These are phyloP conservation scores for Microcebus griseorufus DNA, from an alignment of 2,113 vertebrate species.

Conservation along the genomic window DNA sequence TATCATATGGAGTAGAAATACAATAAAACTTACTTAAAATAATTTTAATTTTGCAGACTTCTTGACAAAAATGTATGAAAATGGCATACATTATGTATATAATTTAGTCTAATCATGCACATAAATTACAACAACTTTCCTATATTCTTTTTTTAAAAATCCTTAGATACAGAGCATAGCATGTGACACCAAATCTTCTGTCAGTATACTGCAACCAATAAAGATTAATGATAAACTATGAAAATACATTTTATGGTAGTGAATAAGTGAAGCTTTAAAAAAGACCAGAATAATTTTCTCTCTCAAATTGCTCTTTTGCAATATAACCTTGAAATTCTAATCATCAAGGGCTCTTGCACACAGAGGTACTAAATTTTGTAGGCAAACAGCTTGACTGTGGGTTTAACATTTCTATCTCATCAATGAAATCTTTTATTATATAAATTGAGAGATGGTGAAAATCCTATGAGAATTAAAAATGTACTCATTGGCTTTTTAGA, in stretches of 20 bases:
- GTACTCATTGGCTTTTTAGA: background rate
- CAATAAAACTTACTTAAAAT: background rate
- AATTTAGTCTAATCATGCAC: background rate
- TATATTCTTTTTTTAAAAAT: background rate
- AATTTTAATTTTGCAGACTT: background rate
- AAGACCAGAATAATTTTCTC: slow-evolving; percentile 15
- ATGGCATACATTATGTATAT: background rate
- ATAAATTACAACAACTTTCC: background rate
- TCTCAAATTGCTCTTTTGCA: slow-evolving; percentile 5
- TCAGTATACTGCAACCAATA: slow-evolving; percentile 30
- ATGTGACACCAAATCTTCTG: background rate
- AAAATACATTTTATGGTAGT: slow-evolving; percentile 16
- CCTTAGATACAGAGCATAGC: background rate
- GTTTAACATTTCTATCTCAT: background rate
- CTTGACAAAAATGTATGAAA: background rate
- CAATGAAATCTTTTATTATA: background rate
- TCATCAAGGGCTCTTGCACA: background rate
- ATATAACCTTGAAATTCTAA: slow-evolving; percentile 46
- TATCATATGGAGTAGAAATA: background rate
- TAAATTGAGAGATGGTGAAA: background rate
- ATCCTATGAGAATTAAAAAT: background rate
- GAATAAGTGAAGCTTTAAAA: slow-evolving; percentile 30
- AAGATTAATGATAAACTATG: slow-evolving; percentile 43
- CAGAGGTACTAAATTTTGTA: slow-evolving; percentile 9
- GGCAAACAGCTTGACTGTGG: background rate